Evolutionary conservation across 2,113 vertebrate species (phyloP).

Genomic region (Apodemus speciosus): DNA sequence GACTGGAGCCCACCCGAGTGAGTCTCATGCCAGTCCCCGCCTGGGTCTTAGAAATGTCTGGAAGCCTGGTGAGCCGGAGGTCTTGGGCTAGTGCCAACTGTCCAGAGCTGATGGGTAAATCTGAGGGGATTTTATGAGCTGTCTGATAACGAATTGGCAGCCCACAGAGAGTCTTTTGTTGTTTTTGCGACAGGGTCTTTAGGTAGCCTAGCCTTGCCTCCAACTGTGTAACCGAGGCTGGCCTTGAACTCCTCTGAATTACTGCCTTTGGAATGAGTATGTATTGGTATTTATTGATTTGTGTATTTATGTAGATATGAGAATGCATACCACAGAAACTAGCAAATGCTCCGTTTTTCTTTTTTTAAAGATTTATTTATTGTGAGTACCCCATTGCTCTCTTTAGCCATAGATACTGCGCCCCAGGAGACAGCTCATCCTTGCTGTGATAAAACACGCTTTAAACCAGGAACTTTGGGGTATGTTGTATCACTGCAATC

Average conservation of each 20-base stretch:
- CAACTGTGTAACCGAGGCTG: neutral
- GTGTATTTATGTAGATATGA: too few species aligned
- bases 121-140: slow-evolving; percentile 5
- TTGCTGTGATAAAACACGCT: neutral
- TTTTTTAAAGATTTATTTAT: too few species aligned
- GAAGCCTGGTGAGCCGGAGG: neutral
- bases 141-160: neutral
- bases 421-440: neutral
- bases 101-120: neutral
- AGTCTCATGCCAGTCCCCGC: neutral
- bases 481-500: neutral
- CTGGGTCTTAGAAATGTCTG: neutral
- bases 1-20: neutral
- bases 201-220: neutral
- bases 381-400: too few species aligned
- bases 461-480: neutral
- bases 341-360: too few species aligned
- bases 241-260: neutral
- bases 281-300: too few species aligned
- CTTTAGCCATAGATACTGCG: neutral
- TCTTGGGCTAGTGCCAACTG: neutral
- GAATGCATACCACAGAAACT: too few species aligned
- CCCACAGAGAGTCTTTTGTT: neutral
- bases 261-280: neutral
- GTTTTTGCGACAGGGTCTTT: neutral